Evolutionary conservation across 2,113 vertebrate genomes (phyloP).

Genomic region (Chamaetylas fuelleborni): DNA sequence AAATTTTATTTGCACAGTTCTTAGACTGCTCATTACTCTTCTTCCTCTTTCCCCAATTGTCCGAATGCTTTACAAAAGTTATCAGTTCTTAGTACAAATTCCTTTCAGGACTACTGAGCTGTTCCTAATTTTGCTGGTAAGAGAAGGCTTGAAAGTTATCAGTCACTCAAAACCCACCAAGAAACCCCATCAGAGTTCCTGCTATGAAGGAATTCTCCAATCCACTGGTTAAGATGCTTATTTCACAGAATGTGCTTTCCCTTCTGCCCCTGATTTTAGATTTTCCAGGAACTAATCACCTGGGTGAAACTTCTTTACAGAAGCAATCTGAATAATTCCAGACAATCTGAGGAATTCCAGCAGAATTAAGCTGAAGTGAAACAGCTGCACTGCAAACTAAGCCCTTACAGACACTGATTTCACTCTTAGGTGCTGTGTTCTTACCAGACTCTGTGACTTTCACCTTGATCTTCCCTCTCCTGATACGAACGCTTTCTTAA

Average conservation of each 20-base stretch:
- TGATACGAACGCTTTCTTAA: background rate
- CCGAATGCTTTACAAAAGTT: background rate
- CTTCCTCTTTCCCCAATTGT: background rate
- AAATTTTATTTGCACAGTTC: background rate
- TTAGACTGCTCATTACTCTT: background rate
- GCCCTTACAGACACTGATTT: background rate
- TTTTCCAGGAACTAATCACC: background rate
- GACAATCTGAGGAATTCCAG: background rate
- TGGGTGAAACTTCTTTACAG: background rate
- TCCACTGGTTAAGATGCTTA: background rate
- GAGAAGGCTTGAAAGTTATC: background rate
- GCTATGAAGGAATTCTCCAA: rapidly evolving
- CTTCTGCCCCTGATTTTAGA: background rate
- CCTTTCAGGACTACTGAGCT: background rate
- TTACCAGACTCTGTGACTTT: background rate
- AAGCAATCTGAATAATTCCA: background rate
- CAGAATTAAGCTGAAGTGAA: background rate
- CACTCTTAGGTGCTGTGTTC: background rate
- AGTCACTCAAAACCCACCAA: background rate
- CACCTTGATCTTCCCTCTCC: background rate
- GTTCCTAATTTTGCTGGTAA: background rate
- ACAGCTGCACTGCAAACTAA: background rate
- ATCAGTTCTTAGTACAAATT: background rate
- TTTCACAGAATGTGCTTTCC: background rate
- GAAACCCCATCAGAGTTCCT: background rate